These are phyloP conservation scores for Neoseiulus cucumeris DNA, from an alignment of 1,140 invertebrate genomes.

Conservation along the genomic window DNA sequence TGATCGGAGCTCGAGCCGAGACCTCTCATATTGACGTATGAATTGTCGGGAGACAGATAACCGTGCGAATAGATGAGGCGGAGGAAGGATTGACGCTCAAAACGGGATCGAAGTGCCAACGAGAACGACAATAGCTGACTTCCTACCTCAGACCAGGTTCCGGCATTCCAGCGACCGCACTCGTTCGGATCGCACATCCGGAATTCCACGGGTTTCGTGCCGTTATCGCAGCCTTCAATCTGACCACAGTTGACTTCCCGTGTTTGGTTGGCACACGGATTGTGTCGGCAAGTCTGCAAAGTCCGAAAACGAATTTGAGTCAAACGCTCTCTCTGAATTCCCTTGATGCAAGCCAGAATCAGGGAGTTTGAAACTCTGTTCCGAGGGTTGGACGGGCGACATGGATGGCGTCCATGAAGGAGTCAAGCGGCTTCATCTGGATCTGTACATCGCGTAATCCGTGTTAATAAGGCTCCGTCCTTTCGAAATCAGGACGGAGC, in stretches of 20 bases:
- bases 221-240: conserved; percentile 21
- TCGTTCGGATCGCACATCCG: conserved; percentile 26
- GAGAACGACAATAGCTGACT: background rate
- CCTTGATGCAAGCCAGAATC: background rate
- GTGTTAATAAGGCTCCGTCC: too few species aligned
- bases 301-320: conserved; percentile 4
- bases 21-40: too few species aligned
- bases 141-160: conserved; percentile 27
- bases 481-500: too few species aligned
- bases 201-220: conserved; percentile 21
- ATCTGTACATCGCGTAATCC: too few species aligned
- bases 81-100: background rate
- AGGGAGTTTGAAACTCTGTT: too few species aligned
- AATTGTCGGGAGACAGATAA: too few species aligned
- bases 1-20: too few species aligned
- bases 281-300: conserved; percentile 26
- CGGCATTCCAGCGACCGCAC: conserved; percentile 28
- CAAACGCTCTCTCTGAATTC: background rate
- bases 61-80: too few species aligned
- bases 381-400: too few species aligned
- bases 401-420: too few species aligned
- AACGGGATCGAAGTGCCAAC: background rate
- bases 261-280: conserved; percentile 27
- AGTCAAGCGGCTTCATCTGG: too few species aligned
- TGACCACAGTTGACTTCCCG: conserved; percentile 26